Percentiles rank a stretch among this genome's conserved stretches.
Conservation (phyloP, 2,113 vertebrate genomes). For the Periophthalmodon schlosseri region DNA sequence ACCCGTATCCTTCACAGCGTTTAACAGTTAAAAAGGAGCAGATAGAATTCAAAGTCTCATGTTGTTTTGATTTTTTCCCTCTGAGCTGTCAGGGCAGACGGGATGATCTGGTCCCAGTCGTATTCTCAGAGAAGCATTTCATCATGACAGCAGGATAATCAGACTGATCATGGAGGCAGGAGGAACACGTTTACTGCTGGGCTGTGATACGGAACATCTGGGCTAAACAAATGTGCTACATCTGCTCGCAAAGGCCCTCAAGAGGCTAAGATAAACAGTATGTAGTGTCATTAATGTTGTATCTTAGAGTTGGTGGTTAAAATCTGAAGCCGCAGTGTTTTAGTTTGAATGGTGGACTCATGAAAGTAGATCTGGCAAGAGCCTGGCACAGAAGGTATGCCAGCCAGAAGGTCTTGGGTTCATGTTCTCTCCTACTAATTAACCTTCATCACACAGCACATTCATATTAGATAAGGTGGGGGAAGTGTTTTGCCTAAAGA, state of each 20-base stretch:
- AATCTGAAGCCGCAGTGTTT: neutral
- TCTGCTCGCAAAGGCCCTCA: constrained; percentile 20
- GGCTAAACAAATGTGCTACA: constrained; percentile 31
- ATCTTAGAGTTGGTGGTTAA: neutral
- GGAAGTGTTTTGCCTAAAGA: too few relatives aligned
- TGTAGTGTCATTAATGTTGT: neutral
- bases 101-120: constrained; percentile 30
- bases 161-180: constrained; percentile 45
- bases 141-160: constrained; percentile 32
- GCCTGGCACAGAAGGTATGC: neutral
- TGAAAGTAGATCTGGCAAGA: neutral
- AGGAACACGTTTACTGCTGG: constrained; percentile 35
- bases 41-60: constrained; percentile 39
- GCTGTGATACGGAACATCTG: constrained; percentile 56
- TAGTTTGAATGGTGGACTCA: neutral
- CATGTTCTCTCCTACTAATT: too few relatives aligned
- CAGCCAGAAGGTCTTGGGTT: too few relatives aligned
- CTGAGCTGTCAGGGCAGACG: constrained; percentile 6
- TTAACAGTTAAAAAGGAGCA: neutral
- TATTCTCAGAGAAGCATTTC: constrained; percentile 18
- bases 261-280: neutral
- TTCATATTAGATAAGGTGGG: too few relatives aligned
- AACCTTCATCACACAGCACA: too few relatives aligned
- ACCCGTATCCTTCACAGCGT: constrained; percentile 28
- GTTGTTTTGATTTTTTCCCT: constrained; percentile 1